phyloP scores from a whole-genome alignment of 1,140 invertebrate genomes.

The Nymphalis io region DNA sequence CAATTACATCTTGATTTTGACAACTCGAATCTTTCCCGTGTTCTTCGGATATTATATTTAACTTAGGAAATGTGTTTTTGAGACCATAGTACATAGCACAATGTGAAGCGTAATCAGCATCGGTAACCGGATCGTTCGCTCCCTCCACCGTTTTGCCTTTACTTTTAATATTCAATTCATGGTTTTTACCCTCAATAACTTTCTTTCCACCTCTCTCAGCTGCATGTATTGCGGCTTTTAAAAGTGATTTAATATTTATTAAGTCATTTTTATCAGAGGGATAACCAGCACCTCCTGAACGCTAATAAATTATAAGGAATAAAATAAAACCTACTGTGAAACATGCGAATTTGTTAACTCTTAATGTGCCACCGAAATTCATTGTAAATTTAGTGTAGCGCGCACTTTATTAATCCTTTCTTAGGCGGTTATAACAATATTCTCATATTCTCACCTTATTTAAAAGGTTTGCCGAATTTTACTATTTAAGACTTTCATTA shows the following conservation, averaged over 20 bases:
- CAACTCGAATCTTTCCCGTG: slow-evolving; percentile 73
- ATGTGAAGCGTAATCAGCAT: slow-evolving; percentile 94
- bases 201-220: slow-evolving; percentile 90
- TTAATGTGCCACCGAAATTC: slow-evolving; percentile 85
- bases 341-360: slow-evolving; percentile 83
- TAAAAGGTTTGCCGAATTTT: background rate
- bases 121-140: slow-evolving; percentile 92
- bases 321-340: slow-evolving; percentile 80
- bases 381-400: slow-evolving; percentile 69
- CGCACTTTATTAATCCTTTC: background rate
- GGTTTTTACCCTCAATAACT: slow-evolving; percentile 84
- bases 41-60: slow-evolving; percentile 93
- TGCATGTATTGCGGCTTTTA: slow-evolving; percentile 88
- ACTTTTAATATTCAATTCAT: slow-evolving; percentile 84
- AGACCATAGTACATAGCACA: slow-evolving; percentile 92
- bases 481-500: background rate
- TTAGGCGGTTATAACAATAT: slow-evolving; percentile 20
- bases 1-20: slow-evolving; percentile 67
- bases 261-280: slow-evolving; percentile 68
- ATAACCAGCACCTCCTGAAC: slow-evolving; percentile 49
- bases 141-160: slow-evolving; percentile 96
- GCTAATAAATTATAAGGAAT: slow-evolving; percentile 79
- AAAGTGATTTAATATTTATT: slow-evolving; percentile 88
- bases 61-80: slow-evolving; percentile 86
- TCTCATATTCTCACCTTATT: no score